Evolutionary conservation across 1,140 invertebrate species (phyloP).

Genomic region (Trissolcus basalis): DNA sequence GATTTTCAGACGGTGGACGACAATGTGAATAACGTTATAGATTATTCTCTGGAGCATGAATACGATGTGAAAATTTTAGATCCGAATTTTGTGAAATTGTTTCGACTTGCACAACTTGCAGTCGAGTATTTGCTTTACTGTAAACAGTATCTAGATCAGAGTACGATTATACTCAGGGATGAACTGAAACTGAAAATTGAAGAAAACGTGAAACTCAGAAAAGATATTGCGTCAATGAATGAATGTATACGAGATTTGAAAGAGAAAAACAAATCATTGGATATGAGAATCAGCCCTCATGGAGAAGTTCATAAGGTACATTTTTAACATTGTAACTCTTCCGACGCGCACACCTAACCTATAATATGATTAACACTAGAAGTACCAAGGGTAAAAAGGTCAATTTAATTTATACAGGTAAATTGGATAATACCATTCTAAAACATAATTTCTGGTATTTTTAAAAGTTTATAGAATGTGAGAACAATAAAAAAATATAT

Average conservation of each 20-base stretch:
- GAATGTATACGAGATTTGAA: slow-evolving; percentile 62
- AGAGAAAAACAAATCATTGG: slow-evolving; percentile 65
- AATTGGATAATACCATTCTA: no score
- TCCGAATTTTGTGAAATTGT: slow-evolving; percentile 82
- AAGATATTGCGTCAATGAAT: slow-evolving; percentile 56
- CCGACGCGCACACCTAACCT: no score
- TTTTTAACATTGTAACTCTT: no score
- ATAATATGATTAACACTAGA: no score
- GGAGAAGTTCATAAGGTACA: slow-evolving; percentile 73
- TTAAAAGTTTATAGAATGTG: no score
- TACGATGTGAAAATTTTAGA: slow-evolving; percentile 81
- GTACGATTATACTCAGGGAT: slow-evolving; percentile 79
- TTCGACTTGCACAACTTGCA: slow-evolving; percentile 81
- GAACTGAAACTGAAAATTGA: slow-evolving; percentile 78
- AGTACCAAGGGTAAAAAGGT: no score
- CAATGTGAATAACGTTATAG: slow-evolving; percentile 79
- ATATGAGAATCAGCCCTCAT: slow-evolving; percentile 65
- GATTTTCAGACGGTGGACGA: slow-evolving; percentile 81
- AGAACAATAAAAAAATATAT: no score
- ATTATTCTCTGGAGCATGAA: slow-evolving; percentile 79
- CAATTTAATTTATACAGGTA: no score
- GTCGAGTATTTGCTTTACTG: slow-evolving; percentile 84
- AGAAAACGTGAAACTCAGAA: slow-evolving; percentile 70
- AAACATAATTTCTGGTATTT: no score
- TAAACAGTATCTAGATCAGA: slow-evolving; percentile 82